Conservation (phyloP, 2,797 vertebrate genomes). For the Sebastes elongatus region DNA sequence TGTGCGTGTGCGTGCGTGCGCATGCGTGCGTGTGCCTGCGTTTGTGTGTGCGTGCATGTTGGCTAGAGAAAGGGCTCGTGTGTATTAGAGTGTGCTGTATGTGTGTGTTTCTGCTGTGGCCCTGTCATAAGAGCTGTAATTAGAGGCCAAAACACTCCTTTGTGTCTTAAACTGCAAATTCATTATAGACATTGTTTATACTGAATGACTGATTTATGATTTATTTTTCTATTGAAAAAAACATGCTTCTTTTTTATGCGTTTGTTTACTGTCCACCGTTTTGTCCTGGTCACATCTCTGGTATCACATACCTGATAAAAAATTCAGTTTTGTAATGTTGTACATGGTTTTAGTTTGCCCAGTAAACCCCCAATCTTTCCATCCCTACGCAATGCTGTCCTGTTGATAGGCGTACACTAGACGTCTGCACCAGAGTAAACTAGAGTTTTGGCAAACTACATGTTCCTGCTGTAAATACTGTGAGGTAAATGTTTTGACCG, state of each 20-base stretch:
- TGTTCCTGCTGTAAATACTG: constrained; percentile 6
- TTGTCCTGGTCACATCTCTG: not conserved
- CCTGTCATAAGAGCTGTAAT: constrained; percentile 18
- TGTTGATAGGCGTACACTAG: not conserved
- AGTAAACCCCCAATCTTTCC: constrained; percentile 15
- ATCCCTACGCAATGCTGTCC: constrained; percentile 9
- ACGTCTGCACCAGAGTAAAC: not conserved
- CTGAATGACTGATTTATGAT: not conserved
- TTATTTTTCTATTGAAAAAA: not conserved
- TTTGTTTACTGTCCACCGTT: not conserved
- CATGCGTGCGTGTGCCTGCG: not conserved
- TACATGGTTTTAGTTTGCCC: constrained; percentile 18
- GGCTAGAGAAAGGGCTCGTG: not conserved
- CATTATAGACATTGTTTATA: not conserved
- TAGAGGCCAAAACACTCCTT: not conserved
- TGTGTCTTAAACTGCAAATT: not conserved
- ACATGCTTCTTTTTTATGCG: not conserved
- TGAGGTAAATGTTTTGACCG: constrained; percentile 26
- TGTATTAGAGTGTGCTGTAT: not conserved
- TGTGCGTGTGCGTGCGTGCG: not conserved
- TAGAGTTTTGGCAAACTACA: not conserved
- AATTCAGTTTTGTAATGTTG: constrained; percentile 7
- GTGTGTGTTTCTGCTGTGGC: not conserved
- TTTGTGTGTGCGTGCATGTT: not conserved
- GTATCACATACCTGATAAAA: not conserved